A percentile compares a stretch with the other conserved stretches of the same genome.
phyloP scores from a whole-genome alignment of 2,113 vertebrate genomes.

The Sakesphorus luctuosus region DNA sequence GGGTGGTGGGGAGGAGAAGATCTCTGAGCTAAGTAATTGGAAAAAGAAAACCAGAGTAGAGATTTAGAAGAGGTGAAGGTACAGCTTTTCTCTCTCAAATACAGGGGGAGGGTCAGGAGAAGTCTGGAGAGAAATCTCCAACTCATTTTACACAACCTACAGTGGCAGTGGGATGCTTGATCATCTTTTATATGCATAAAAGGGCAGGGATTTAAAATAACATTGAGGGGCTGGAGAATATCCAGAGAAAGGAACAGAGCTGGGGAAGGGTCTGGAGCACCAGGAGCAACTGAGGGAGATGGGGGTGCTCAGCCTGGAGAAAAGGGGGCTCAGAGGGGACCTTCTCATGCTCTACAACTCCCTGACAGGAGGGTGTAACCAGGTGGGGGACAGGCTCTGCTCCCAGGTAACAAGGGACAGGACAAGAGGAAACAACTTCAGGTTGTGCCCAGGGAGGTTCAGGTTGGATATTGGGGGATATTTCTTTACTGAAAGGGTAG shows the following conservation, averaged over 20 bases:
- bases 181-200: not conserved
- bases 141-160: not conserved
- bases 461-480: no score
- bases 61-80: not conserved
- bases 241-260: accelerated
- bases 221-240: accelerated
- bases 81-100: not conserved
- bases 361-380: not conserved
- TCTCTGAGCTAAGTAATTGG: not conserved
- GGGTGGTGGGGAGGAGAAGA: not conserved
- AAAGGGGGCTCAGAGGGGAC: not conserved
- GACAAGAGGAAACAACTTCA: not conserved
- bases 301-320: not conserved
- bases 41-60: not conserved
- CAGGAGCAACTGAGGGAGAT: not conserved
- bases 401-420: not conserved
- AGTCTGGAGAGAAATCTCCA: not conserved
- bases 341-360: not conserved
- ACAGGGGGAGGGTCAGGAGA: not conserved
- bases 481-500: not conserved
- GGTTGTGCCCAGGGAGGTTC: not conserved
- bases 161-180: not conserved
- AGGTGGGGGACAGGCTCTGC: not conserved
- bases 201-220: not conserved
- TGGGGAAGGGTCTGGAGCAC: not conserved